Evolutionary conservation across 2,888 invertebrate genomes (phyloP).

Genomic region (Schizaphis graminum): DNA sequence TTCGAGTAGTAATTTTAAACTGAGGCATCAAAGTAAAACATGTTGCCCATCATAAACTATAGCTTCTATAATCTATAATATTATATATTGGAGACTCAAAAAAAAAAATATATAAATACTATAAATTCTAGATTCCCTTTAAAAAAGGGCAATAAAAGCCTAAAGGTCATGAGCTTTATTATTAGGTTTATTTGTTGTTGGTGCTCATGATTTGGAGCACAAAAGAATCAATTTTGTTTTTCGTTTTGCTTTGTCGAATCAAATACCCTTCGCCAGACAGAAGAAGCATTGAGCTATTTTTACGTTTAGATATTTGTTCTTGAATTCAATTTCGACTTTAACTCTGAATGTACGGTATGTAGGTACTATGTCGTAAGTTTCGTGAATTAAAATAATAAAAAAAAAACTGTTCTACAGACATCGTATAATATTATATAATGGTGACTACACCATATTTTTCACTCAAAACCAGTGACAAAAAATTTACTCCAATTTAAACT

Average conservation of each 20-base stretch:
- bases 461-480: background rate
- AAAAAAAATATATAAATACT: slow-evolving; percentile 18
- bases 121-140: slow-evolving; percentile 20
- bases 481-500: background rate
- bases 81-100: background rate
- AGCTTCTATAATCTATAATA: background rate
- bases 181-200: slow-evolving; percentile 54
- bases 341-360: background rate
- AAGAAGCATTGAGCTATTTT: background rate
- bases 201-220: slow-evolving; percentile 44
- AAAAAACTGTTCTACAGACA: background rate
- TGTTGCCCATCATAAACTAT: background rate
- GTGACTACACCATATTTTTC: background rate
- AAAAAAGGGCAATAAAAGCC: slow-evolving; percentile 31
- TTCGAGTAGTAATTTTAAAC: too few relatives aligned
- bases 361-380: background rate
- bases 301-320: slow-evolving; percentile 39
- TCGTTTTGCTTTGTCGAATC: slow-evolving; percentile 14
- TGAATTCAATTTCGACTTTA: slow-evolving; percentile 33
- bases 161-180: slow-evolving; percentile 42
- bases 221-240: slow-evolving; percentile 59
- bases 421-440: background rate
- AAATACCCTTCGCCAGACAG: slow-evolving; percentile 29
- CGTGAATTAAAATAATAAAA: background rate
- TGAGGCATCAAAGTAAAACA: background rate